A percentile compares a stretch with the other conserved stretches of the same genome.
Evolutionary conservation across 2,888 invertebrate species (phyloP).

Genomic region (Tinea semifulvella): DNA sequence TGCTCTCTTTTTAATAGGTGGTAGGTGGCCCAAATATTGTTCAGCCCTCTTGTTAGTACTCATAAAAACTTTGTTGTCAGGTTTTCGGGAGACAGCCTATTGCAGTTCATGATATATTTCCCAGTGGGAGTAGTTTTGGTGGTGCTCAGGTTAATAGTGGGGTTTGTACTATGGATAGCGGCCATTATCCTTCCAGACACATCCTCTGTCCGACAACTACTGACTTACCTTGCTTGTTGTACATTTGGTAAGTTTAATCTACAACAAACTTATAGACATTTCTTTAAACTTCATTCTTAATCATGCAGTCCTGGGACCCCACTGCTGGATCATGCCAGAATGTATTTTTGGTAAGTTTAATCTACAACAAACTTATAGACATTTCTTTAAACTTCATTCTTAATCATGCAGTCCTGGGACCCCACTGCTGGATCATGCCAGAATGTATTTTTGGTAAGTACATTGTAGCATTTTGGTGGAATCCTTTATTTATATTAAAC

Average conservation of each 20-base stretch:
- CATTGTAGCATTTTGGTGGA: conserved; percentile 7
- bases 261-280: not conserved
- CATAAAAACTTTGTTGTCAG: conserved; percentile 35
- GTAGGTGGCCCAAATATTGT: too few relatives aligned
- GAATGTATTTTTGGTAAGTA: too few relatives aligned
- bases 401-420: too few relatives aligned
- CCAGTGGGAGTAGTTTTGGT: conserved; percentile 65
- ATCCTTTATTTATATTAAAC: not conserved
- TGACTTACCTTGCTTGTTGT: conserved; percentile 67
- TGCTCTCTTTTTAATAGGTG: too few relatives aligned
- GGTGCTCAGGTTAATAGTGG: conserved; percentile 55
- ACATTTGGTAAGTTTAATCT: conserved; percentile 63
- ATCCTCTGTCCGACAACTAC: conserved; percentile 58
- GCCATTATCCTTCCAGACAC: conserved; percentile 67
- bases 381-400: not conserved
- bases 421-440: too few relatives aligned
- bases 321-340: too few relatives aligned
- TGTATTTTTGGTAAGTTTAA: too few relatives aligned
- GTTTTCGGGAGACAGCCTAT: conserved; percentile 59
- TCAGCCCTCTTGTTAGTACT: too few relatives aligned
- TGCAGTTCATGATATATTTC: conserved; percentile 62
- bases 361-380: conserved; percentile 1
- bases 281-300: too few relatives aligned
- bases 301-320: too few relatives aligned
- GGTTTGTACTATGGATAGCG: conserved; percentile 61